These are phyloP conservation scores for Scartelaos histophorus DNA, from an alignment of 2,113 vertebrate species.

Conservation along the genomic window DNA sequence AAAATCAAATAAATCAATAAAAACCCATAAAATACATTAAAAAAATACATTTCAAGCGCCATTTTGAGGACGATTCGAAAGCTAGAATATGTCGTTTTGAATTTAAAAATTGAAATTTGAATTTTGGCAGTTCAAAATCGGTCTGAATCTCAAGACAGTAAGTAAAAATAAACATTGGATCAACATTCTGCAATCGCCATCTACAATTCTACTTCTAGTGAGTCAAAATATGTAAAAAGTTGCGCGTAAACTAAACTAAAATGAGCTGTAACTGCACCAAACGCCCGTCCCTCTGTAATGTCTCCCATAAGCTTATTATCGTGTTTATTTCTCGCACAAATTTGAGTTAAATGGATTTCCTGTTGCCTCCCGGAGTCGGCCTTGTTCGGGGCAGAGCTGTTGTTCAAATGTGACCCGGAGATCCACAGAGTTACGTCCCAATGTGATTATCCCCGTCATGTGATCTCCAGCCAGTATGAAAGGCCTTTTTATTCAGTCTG, in stretches of 20 bases:
- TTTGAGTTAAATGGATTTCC: neutral
- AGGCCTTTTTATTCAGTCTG: conserved; percentile 56
- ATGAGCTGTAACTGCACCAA: neutral
- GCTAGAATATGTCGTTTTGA: too few species aligned
- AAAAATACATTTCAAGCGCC: too few species aligned
- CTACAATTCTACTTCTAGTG: too few species aligned
- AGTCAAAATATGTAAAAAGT: too few species aligned
- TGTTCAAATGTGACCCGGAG: conserved; percentile 12
- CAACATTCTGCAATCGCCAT: too few species aligned
- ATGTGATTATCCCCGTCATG: conserved; percentile 78
- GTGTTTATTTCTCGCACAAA: neutral
- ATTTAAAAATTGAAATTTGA: too few species aligned
- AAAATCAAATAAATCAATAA: too few species aligned
- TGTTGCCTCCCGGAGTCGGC: neutral
- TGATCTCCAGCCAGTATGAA: conserved; percentile 73
- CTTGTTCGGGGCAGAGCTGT: neutral
- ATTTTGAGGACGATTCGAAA: neutral
- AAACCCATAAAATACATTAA: too few species aligned
- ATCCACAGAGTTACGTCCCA: conserved; percentile 53
- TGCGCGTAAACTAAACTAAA: too few species aligned
- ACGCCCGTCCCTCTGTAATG: neutral
- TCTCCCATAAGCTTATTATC: neutral
- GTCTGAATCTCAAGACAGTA: too few species aligned
- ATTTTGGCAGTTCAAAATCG: too few species aligned
- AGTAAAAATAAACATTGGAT: too few species aligned